phyloP scores from a whole-genome alignment of 2,888 invertebrate species.

The Spodoptera exigua region DNA sequence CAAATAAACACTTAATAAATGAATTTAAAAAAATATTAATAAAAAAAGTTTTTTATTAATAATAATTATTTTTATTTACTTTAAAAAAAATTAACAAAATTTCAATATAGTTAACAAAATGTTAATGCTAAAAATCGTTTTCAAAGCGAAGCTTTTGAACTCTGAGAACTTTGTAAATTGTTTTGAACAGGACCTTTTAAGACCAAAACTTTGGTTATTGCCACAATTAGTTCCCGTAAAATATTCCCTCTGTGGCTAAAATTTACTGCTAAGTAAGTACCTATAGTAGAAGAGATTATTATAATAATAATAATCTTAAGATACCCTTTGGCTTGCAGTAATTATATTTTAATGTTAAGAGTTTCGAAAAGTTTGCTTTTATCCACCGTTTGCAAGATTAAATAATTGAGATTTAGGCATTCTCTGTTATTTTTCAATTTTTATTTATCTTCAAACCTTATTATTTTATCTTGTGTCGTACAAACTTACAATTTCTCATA shows the following conservation, averaged over 20 bases:
- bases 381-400: too few relatives aligned
- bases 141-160: conserved; percentile 44
- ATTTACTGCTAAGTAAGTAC: conserved; percentile 58
- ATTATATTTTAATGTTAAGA: conserved; percentile 29
- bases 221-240: conserved; percentile 79
- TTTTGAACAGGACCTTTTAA: conserved; percentile 64
- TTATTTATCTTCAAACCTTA: too few relatives aligned
- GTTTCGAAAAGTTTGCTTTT: conserved; percentile 14
- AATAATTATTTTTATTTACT: too few relatives aligned
- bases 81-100: too few relatives aligned
- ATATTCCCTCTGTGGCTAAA: conserved; percentile 80
- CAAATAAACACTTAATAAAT: too few relatives aligned
- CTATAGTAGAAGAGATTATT: conserved; percentile 61
- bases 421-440: too few relatives aligned
- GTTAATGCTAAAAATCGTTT: conserved; percentile 15
- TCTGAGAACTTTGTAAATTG: conserved; percentile 77
- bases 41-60: neutral
- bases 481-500: too few relatives aligned
- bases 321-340: conserved; percentile 51
- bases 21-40: too few relatives aligned
- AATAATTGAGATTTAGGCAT: too few relatives aligned
- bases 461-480: too few relatives aligned
- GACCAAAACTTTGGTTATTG: conserved; percentile 78
- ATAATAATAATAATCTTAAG: conserved; percentile 67
- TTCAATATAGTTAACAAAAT: conserved; percentile 20